Conservation (phyloP, 2,797 vertebrate species). For the Tapera naevia region DNA sequence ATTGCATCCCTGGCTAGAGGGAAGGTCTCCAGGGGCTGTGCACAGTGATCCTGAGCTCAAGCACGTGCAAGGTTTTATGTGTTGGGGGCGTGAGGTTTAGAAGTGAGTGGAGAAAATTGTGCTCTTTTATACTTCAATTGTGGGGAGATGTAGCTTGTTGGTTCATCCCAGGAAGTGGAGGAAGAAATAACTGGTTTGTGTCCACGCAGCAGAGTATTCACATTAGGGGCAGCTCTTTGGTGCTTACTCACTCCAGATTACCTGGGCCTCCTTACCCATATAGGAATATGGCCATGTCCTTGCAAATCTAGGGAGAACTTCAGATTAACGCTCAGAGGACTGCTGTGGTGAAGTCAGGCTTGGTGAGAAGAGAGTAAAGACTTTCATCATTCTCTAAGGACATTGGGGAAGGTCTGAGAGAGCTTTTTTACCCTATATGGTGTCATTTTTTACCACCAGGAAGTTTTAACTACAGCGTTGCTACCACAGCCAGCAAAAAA, state of each 20-base stretch:
- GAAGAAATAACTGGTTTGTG: not conserved
- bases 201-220: fast-evolving
- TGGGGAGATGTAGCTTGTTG: not conserved
- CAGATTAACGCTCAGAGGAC: not conserved
- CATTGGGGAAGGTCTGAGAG: not conserved
- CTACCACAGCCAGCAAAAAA: not conserved
- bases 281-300: fast-evolving
- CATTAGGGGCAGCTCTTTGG: not conserved
- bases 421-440: not conserved
- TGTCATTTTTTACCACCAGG: not conserved
- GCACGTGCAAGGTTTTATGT: fast-evolving
- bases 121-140: not conserved
- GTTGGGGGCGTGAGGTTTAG: not conserved
- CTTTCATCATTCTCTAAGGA: not conserved
- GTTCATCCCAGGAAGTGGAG: not conserved
- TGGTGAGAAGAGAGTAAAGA: not conserved
- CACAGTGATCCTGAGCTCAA: not conserved
- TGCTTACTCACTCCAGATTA: not conserved
- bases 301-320: not conserved
- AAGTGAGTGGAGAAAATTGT: not conserved
- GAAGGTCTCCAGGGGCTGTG: not conserved
- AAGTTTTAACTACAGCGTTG: not conserved
- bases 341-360: not conserved
- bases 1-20: not conserved
- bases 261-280: fast-evolving